These are phyloP conservation scores for Drosophila colorata DNA, from an alignment of 2,888 invertebrate species.

Conservation along the genomic window DNA sequence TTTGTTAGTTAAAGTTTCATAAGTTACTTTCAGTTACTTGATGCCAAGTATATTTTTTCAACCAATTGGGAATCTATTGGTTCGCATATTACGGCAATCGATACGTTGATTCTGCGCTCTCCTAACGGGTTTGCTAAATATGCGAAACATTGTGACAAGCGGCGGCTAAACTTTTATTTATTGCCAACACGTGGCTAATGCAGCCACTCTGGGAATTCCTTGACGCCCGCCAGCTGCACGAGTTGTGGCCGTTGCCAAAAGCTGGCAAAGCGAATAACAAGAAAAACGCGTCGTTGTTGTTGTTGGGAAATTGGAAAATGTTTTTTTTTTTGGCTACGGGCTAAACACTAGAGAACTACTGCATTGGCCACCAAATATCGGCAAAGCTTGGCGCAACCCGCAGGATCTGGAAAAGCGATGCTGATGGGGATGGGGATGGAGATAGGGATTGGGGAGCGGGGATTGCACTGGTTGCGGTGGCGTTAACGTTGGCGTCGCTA, in stretches of 20 bases:
- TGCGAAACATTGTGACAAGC: constrained; percentile 48
- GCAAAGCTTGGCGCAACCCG: constrained; percentile 19
- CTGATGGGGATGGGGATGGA: neutral
- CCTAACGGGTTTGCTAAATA: constrained; percentile 32
- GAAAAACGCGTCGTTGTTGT: constrained; percentile 30
- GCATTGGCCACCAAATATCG: constrained; percentile 27
- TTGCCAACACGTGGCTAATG: constrained; percentile 59
- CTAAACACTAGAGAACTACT: constrained; percentile 38
- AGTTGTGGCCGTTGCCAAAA: constrained; percentile 21
- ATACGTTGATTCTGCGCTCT: neutral
- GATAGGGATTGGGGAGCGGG: neutral
- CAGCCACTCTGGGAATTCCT: constrained; percentile 47
- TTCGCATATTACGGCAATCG: constrained; percentile 9
- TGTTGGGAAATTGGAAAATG: constrained; percentile 54
- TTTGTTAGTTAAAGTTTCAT: neutral
- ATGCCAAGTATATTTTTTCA: too few relatives aligned
- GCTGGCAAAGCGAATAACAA: constrained; percentile 15
- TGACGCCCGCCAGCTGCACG: constrained; percentile 45
- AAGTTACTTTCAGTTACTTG: too few relatives aligned
- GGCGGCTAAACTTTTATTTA: constrained; percentile 57
- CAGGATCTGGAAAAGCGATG: neutral
- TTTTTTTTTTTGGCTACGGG: constrained; percentile 20
- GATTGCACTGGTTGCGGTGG: neutral
- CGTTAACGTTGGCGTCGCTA: neutral
- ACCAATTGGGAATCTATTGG: neutral